Evolutionary conservation across 1,140 invertebrate species (phyloP).

Genomic region (Pristionchus pacificus): DNA sequence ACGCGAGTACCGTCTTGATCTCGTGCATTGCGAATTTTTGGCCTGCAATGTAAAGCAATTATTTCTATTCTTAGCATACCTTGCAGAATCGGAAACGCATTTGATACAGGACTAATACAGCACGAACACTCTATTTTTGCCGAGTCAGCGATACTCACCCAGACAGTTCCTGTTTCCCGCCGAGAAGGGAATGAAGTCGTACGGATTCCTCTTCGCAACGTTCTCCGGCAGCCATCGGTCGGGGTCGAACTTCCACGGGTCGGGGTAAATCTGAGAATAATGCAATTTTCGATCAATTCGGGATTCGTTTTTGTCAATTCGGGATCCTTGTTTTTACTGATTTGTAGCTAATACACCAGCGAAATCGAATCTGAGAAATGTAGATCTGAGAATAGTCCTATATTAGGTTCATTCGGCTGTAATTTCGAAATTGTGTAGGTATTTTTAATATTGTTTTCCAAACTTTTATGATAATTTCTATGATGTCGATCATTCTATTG

Average conservation of each 20-base stretch:
- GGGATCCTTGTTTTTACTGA: constrained; percentile 65
- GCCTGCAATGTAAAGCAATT: not conserved
- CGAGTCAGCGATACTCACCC: too few relatives aligned
- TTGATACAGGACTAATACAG: not conserved
- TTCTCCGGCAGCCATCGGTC: constrained; percentile 83
- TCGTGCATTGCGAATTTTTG: constrained; percentile 32
- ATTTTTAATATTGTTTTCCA: too few relatives aligned
- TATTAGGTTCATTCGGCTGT: too few relatives aligned
- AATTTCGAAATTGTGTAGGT: too few relatives aligned
- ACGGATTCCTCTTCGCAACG: constrained; percentile 59
- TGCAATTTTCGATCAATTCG: too few relatives aligned
- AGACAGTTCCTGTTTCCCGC: constrained; percentile 58
- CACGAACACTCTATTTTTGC: too few relatives aligned
- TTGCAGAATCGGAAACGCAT: not conserved
- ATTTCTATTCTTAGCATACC: not conserved
- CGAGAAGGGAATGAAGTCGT: constrained; percentile 53
- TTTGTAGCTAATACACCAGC: too few relatives aligned
- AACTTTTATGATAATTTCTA: too few relatives aligned
- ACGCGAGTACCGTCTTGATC: constrained; percentile 26
- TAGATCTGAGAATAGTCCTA: too few relatives aligned
- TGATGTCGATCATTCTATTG: too few relatives aligned
- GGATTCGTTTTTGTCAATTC: too few relatives aligned
- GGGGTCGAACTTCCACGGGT: constrained; percentile 79
- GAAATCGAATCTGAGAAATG: too few relatives aligned
- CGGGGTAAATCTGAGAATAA: constrained; percentile 74